A percentile compares a stretch with the other conserved stretches of the same genome.
phyloP scores from a whole-genome alignment of 2,888 invertebrate species.

The Diarsia rubi region DNA sequence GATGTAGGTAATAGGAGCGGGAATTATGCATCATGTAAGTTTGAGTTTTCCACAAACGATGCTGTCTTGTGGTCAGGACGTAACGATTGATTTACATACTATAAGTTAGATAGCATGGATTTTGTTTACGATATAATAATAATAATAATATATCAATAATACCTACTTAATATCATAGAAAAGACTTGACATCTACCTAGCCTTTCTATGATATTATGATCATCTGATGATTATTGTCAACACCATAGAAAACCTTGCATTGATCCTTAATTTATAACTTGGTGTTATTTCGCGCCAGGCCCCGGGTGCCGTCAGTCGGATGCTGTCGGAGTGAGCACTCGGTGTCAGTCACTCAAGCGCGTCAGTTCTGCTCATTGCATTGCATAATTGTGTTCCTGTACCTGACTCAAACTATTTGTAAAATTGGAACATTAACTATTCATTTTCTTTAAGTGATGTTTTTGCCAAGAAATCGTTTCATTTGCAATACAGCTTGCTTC shows the following conservation, averaged over 20 bases:
- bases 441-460: constrained; percentile 34
- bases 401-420: constrained; percentile 51
- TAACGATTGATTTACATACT: neutral
- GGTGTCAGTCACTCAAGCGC: constrained; percentile 70
- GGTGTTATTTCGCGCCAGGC: constrained; percentile 60
- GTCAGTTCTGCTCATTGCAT: constrained; percentile 84
- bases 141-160: neutral
- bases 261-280: constrained; percentile 36
- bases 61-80: neutral
- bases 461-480: constrained; percentile 6
- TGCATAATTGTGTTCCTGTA: constrained; percentile 75
- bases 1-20: constrained; percentile 59
- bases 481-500: constrained; percentile 9
- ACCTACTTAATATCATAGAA: neutral
- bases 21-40: constrained; percentile 2
- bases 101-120: neutral
- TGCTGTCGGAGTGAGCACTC: constrained; percentile 69
- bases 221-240: neutral
- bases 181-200: neutral
- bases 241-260: neutral
- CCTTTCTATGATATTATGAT: no score
- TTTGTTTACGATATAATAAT: no score
- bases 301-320: constrained; percentile 68
- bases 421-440: constrained; percentile 63
- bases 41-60: constrained; percentile 1